phyloP scores from a whole-genome alignment of 2,888 invertebrate genomes.

The Seira musarum region DNA sequence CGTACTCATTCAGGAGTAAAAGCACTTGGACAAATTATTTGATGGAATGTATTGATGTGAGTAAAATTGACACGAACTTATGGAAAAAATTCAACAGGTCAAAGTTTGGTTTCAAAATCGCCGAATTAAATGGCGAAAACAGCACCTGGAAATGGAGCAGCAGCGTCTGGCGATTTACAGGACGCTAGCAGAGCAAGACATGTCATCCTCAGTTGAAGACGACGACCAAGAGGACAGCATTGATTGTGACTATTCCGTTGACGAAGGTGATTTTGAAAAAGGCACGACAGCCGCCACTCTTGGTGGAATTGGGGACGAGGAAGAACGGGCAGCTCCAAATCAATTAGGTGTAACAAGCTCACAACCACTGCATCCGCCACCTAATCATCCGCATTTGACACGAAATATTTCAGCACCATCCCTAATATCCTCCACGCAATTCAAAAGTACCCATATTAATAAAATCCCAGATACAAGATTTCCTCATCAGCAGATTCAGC shows the following conservation, averaged over 20 bases:
- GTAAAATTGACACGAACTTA: too few relatives aligned
- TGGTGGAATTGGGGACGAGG: not conserved
- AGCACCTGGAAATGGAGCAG: conserved; percentile 92
- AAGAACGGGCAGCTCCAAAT: too few relatives aligned
- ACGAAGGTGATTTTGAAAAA: conserved; percentile 20
- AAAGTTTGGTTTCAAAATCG: conserved; percentile 96
- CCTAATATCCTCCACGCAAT: not conserved
- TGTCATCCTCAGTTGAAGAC: conserved; percentile 55
- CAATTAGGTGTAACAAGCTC: too few relatives aligned
- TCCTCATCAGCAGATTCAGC: not conserved
- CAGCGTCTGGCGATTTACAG: conserved; percentile 82
- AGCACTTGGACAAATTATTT: too few relatives aligned
- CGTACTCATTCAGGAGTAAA: too few relatives aligned
- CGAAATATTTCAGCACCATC: too few relatives aligned
- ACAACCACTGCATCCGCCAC: not conserved
- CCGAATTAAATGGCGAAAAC: conserved; percentile 96
- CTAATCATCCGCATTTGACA: not conserved
- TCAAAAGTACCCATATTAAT: not conserved
- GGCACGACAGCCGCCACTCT: too few relatives aligned
- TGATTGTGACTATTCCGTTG: conserved; percentile 52
- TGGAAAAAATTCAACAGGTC: conserved; percentile 75
- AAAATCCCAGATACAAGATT: not conserved
- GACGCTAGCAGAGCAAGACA: conserved; percentile 42
- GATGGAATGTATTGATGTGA: too few relatives aligned
- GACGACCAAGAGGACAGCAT: conserved; percentile 50